Percentiles rank a stretch among this genome's conserved stretches.
Conservation (phyloP, 2,888 invertebrate genomes). For the Adelphocoris suturalis region DNA sequence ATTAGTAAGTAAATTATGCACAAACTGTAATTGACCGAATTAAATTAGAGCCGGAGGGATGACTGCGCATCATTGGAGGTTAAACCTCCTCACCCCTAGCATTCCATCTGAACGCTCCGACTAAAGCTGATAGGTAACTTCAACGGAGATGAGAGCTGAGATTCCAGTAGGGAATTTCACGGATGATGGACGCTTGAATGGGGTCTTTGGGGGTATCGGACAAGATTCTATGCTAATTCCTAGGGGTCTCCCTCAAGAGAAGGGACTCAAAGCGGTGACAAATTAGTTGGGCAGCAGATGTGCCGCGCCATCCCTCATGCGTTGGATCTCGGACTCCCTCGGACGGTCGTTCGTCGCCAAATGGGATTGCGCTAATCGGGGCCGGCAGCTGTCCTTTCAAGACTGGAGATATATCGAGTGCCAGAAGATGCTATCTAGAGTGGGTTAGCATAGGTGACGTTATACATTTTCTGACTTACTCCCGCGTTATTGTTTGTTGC, state of each 20-base stretch:
- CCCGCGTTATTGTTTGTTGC: no score
- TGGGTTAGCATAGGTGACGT: neutral
- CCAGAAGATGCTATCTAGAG: neutral
- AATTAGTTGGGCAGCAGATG: constrained; percentile 69
- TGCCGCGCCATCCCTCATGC: constrained; percentile 55
- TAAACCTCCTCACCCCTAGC: neutral
- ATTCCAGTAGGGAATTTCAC: constrained; percentile 57
- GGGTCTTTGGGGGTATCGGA: constrained; percentile 37
- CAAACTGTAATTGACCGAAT: neutral
- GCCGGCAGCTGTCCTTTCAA: constrained; percentile 58
- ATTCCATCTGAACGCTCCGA: constrained; percentile 13
- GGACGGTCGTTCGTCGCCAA: constrained; percentile 16
- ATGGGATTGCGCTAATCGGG: constrained; percentile 63
- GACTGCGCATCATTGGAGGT: neutral
- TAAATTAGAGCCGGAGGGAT: neutral
- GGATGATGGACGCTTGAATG: constrained; percentile 63
- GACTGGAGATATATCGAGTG: constrained; percentile 44
- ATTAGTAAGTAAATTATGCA: neutral
- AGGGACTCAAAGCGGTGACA: constrained; percentile 65
- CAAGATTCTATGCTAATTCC: constrained; percentile 61
- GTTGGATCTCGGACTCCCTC: constrained; percentile 55
- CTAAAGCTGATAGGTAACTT: constrained; percentile 35
- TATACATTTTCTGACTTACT: no score
- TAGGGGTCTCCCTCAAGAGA: constrained; percentile 38
- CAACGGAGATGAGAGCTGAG: constrained; percentile 34